Percentiles rank a stretch among this genome's conserved stretches.
Conservation (phyloP, 1,140 invertebrate species). For the Drosophila pseudoananassae region DNA sequence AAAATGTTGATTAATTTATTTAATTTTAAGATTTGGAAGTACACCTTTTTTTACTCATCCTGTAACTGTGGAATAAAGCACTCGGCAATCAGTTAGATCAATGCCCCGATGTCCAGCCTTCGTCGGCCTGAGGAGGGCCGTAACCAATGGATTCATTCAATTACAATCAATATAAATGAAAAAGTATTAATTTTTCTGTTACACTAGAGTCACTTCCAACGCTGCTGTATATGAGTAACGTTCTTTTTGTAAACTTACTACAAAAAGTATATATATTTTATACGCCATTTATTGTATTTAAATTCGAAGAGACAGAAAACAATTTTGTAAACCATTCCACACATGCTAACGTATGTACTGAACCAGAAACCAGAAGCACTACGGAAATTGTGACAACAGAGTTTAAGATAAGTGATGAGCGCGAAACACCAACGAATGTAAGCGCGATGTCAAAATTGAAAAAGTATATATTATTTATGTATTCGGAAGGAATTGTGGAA, state of each 20-base stretch:
- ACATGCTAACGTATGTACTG: slow-evolving; percentile 71
- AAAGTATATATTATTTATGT: not conserved
- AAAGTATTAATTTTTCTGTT: slow-evolving; percentile 48
- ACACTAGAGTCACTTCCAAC: slow-evolving; percentile 67
- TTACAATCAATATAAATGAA: slow-evolving; percentile 53
- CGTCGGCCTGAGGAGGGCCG: not conserved
- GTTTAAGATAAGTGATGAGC: slow-evolving; percentile 36
- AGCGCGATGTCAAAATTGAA: slow-evolving; percentile 9
- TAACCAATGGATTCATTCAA: slow-evolving; percentile 38
- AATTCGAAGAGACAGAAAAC: slow-evolving; percentile 55
- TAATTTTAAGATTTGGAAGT: not conserved
- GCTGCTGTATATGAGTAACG: slow-evolving; percentile 67
- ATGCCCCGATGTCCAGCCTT: not conserved
- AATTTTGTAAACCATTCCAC: slow-evolving; percentile 80
- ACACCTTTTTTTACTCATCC: no score
- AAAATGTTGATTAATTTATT: not conserved
- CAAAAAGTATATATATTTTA: slow-evolving; percentile 69
- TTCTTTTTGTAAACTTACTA: slow-evolving; percentile 67
- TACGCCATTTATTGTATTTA: slow-evolving; percentile 83
- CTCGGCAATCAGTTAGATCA: not conserved
- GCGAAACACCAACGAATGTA: not conserved
- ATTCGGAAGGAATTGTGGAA: slow-evolving; percentile 1
- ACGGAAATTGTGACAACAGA: slow-evolving; percentile 14
- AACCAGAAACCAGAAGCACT: slow-evolving; percentile 15
- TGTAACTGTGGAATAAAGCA: not conserved